Percentiles rank a stretch among this genome's conserved stretches.
These are phyloP conservation scores for Lerema accius DNA, from an alignment of 1,140 invertebrate species.

Conservation along the genomic window DNA sequence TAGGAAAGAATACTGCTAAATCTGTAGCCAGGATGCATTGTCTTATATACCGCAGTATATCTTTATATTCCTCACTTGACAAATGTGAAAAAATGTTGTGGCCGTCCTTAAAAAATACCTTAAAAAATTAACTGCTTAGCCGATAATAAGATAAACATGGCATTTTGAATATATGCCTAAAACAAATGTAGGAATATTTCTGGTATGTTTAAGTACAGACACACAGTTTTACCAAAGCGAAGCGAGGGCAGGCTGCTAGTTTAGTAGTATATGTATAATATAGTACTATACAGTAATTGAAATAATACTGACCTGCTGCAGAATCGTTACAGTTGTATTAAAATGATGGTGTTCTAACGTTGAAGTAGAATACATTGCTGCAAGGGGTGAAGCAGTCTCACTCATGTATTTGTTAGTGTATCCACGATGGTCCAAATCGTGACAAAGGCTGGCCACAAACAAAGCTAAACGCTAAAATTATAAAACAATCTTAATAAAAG, in stretches of 20 bases:
- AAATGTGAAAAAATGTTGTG: conserved; percentile 91
- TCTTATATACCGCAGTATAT: conserved; percentile 88
- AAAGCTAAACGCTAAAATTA: conserved; percentile 87
- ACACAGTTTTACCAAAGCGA: no score
- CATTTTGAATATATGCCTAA: no score
- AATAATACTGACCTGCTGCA: conserved; percentile 86
- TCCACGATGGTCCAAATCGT: conserved; percentile 93
- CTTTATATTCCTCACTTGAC: conserved; percentile 89
- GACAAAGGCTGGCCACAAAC: conserved; percentile 91
- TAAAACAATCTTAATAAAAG: conserved; percentile 7
- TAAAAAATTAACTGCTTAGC: no score
- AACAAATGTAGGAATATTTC: no score
- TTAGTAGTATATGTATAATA: no score
- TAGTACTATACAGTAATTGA: background rate
- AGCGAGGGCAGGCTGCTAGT: no score
- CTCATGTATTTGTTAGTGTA: conserved; percentile 94
- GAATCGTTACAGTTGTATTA: conserved; percentile 92
- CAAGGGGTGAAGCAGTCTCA: conserved; percentile 90
- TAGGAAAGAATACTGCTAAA: conserved; percentile 91
- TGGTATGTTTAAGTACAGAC: no score
- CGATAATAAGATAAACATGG: no score
- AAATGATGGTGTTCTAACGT: conserved; percentile 95
- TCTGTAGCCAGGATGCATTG: conserved; percentile 94
- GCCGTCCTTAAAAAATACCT: conserved; percentile 86
- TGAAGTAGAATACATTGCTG: conserved; percentile 91